These are phyloP conservation scores for Amaurobius ferox DNA, from an alignment of 2,888 invertebrate genomes.

Conservation along the genomic window DNA sequence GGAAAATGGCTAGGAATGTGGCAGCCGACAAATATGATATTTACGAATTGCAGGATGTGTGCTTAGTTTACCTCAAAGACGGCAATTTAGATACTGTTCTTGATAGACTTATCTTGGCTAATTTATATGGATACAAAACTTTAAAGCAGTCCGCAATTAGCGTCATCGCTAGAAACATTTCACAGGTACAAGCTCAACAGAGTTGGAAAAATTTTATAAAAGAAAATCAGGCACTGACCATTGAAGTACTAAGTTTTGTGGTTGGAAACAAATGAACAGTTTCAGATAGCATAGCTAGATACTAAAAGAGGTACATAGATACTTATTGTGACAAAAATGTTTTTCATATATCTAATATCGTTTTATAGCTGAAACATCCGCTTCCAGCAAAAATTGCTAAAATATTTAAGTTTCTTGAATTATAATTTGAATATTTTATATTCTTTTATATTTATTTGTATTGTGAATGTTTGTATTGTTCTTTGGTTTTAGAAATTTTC, in stretches of 20 bases:
- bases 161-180: background rate
- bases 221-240: background rate
- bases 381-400: too few species aligned
- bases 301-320: too few species aligned
- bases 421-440: too few species aligned
- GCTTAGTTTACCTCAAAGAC: background rate
- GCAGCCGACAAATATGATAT: conserved; percentile 4
- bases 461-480: too few species aligned
- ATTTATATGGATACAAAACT: background rate
- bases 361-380: too few species aligned
- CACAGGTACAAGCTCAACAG: background rate
- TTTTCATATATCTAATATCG: too few species aligned
- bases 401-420: too few species aligned
- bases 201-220: background rate
- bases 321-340: too few species aligned
- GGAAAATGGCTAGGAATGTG: background rate
- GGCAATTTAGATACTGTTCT: background rate
- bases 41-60: background rate
- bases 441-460: too few species aligned
- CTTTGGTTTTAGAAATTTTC: too few species aligned
- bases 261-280: background rate
- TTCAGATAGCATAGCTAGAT: too few species aligned
- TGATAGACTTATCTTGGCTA: background rate
- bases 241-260: background rate
- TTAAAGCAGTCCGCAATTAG: background rate